Base-by-base conservation (phyloP, 1,140 invertebrate species). In the Octopus sinensis region DNA sequence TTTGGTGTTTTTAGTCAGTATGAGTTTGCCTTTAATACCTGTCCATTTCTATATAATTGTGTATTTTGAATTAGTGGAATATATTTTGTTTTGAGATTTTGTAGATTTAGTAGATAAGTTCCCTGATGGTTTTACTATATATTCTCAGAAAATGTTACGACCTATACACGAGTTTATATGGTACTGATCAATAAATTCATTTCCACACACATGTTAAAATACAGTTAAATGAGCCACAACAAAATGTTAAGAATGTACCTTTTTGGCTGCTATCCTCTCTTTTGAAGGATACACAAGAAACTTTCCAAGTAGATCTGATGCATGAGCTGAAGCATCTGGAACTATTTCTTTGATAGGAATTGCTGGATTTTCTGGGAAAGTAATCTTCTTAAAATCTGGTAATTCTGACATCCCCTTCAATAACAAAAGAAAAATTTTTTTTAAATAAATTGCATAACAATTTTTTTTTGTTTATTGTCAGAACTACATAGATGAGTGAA, bases 301-400 rank as follows among this genome's bases (percentile, higher is more conserved):
- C 82, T 93, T 93, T 85, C 94, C 94, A 10, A 97, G 92, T 4
- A 98, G 92, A 90, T 95, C 93, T 0, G 96, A 88, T 75, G 94
- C 95, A 76, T 94, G 93, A 5, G 92, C 87, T 79, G 94, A 93
- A 4, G 94, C 93, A 87, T 95, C 92, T 78, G 95, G 93, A 88
- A 95, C 87, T 83, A 96, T 91, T 77, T 91, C 86, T 85, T 92
- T 91, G 94, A 96, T 93, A 83, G 94, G 91, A 83, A 95, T 88
- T 77, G 95, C 93, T 84, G 93, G 91, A 87, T 94, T 93, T 87
- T 94, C 91, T 78, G 96, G 93, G 93, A 99, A 97, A 75, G 94
- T 94, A 79, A 99, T 98, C 93, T 99, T 99, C 87, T 97, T 96
- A 88, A 96, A 99, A 92, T 99, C 98, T 4, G 98, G 98, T 77